Percentiles rank a stretch among this genome's conserved stretches.
These are phyloP conservation scores for Triops cancriformis DNA, from an alignment of 1,140 invertebrate species.

Conservation along the genomic window DNA sequence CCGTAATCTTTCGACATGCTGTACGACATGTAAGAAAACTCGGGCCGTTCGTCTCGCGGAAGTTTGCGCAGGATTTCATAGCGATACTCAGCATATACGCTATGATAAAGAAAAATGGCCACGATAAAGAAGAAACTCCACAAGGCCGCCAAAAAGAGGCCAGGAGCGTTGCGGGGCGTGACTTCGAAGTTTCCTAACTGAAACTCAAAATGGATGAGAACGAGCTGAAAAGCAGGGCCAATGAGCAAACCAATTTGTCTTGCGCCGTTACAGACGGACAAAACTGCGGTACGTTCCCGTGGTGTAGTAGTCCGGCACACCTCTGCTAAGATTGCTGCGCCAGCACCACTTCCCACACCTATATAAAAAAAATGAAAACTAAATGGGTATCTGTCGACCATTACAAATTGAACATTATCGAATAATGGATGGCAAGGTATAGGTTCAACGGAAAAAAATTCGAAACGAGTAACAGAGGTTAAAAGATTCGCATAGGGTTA, in stretches of 20 bases:
- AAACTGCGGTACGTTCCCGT: conserved; percentile 26
- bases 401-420: too few species aligned
- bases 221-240: conserved; percentile 25
- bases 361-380: conserved; percentile 1
- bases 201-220: conserved; percentile 25
- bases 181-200: conserved; percentile 16
- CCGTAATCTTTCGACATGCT: conserved; percentile 15
- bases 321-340: conserved; percentile 26
- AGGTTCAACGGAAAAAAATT: too few species aligned
- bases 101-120: conserved; percentile 18
- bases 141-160: conserved; percentile 25
- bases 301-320: conserved; percentile 25
- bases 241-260: conserved; percentile 26
- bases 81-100: conserved; percentile 25
- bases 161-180: conserved; percentile 22
- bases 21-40: conserved; percentile 16
- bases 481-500: neutral
- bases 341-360: conserved; percentile 28
- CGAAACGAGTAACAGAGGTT: too few species aligned
- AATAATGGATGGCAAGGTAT: too few species aligned
- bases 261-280: conserved; percentile 23
- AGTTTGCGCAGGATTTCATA: conserved; percentile 25
- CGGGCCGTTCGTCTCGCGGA: neutral
- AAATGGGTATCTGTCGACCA: too few species aligned
- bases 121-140: conserved; percentile 23